phyloP scores from a whole-genome alignment of 2,113 vertebrate genomes.

The Sphaerodactylus townsendi region DNA sequence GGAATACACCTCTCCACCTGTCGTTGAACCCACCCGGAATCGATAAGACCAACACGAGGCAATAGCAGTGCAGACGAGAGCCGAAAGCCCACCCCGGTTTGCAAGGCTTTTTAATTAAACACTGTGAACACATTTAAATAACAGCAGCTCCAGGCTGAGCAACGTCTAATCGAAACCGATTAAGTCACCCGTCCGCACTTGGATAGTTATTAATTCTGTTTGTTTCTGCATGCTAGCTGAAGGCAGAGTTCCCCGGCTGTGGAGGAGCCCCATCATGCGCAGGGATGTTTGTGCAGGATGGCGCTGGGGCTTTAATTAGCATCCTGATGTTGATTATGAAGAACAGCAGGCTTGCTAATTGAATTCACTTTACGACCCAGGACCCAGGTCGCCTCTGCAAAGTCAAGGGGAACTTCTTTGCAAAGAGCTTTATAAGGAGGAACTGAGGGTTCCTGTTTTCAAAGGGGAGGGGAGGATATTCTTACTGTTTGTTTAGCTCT shows the following conservation, averaged over 20 bases:
- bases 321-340: conserved; percentile 64
- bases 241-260: conserved; percentile 59
- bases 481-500: too few species aligned
- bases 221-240: conserved; percentile 73
- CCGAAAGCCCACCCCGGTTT: conserved; percentile 46
- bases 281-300: conserved; percentile 67
- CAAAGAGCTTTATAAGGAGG: not conserved
- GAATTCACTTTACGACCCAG: conserved; percentile 59
- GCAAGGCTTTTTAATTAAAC: conserved; percentile 82
- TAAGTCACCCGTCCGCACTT: conserved; percentile 73
- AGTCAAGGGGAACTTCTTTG: not conserved
- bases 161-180: conserved; percentile 74
- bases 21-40: not conserved
- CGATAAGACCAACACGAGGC: conserved; percentile 28
- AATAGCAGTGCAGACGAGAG: conserved; percentile 52
- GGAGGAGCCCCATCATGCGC: conserved; percentile 61
- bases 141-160: conserved; percentile 70
- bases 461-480: too few species aligned
- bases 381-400: conserved; percentile 33
- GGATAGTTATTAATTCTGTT: conserved; percentile 74
- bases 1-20: too few species aligned
- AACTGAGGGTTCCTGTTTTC: too few species aligned
- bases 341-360: conserved; percentile 48
- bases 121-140: conserved; percentile 77
- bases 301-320: conserved; percentile 63